phyloP scores from a whole-genome alignment of 2,888 invertebrate genomes.

The Cantharis nigra region DNA sequence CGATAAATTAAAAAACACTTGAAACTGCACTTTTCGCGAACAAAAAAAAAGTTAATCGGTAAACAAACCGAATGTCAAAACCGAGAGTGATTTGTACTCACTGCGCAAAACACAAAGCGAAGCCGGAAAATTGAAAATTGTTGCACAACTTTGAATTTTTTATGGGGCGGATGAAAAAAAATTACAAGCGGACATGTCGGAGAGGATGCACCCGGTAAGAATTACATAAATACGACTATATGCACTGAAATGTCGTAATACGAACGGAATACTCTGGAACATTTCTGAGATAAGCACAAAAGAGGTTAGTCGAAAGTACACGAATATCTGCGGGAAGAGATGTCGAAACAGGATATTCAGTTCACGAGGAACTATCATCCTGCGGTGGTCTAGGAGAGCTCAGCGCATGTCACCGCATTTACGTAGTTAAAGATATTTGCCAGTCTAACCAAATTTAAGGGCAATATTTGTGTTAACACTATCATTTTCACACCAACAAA shows the following conservation, averaged over 20 bases:
- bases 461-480: not conserved
- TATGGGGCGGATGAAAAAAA: not conserved
- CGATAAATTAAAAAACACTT: not conserved
- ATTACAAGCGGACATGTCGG: not conserved
- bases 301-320: slow-evolving; percentile 11
- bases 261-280: slow-evolving; percentile 11
- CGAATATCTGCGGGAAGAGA: slow-evolving; percentile 22
- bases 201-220: not conserved
- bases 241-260: slow-evolving; percentile 25
- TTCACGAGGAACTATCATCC: slow-evolving; percentile 22
- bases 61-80: slow-evolving; percentile 18
- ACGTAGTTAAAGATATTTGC: slow-evolving; percentile 31
- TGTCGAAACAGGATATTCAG: slow-evolving; percentile 13
- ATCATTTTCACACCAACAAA: not conserved
- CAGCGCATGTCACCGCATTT: slow-evolving; percentile 35
- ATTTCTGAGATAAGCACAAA: slow-evolving; percentile 1
- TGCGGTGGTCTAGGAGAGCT: slow-evolving; percentile 14
- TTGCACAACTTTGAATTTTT: not conserved
- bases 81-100: slow-evolving; percentile 4
- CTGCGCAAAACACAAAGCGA: slow-evolving; percentile 16
- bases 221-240: not conserved
- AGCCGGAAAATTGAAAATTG: slow-evolving; percentile 9
- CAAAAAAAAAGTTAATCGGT: slow-evolving; percentile 8
- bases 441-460: not conserved
- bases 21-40: not conserved